Evolutionary conservation across 2,888 invertebrate species (phyloP), one percentile per base, ranked within the genome.

Genomic region (Eristalinus sepulchralis): DNA sequence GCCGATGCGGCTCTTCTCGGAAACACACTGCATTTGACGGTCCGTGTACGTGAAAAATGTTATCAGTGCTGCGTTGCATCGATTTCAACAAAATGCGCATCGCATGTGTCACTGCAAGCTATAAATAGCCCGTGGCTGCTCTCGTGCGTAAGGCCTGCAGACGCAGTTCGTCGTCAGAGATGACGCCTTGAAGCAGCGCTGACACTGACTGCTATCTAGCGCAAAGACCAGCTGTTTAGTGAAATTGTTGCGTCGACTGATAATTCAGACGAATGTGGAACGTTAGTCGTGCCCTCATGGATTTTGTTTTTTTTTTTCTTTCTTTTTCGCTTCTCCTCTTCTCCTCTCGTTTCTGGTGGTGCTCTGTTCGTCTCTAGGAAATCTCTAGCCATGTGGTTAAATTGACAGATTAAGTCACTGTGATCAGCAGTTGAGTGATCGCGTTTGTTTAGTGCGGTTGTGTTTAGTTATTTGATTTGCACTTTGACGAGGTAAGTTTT

Each of bases 171-270:
- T 11, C 36, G 36, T 13, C 13, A 36, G 13, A 2, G 11, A 13
- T 36, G 39, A 39, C n/a, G n/a, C 39, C 6, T n/a, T 39, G 13
- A n/a, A 39, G 36, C 11, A 39, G n/a, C 4, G 36, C 36, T 47
- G 17, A 17, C 13, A 11, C 39, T 62, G 0, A 1, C 9, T 33
- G 17, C 33, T 13, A 13, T 47, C 47, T 0, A 31, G 13, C 17
- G 27, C 73, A 70, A 79, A 71, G 66, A 8, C 53, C 11, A 66
- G 53, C 75, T 70, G 79, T 66, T 59, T 60, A 36, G 70, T 83
- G 20, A 63, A 79, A 68, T 59, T 5, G 24, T 13, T 22, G 2
- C 1, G 6, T 36, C 36, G 47, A 70, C 57, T 57, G 39, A 71
- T 71, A 68, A 70, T 9, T 20, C 55, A 47, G 55, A 39, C 13